Base-by-base conservation (phyloP, 2,797 vertebrate species). In the Serranus cabrilla region DNA sequence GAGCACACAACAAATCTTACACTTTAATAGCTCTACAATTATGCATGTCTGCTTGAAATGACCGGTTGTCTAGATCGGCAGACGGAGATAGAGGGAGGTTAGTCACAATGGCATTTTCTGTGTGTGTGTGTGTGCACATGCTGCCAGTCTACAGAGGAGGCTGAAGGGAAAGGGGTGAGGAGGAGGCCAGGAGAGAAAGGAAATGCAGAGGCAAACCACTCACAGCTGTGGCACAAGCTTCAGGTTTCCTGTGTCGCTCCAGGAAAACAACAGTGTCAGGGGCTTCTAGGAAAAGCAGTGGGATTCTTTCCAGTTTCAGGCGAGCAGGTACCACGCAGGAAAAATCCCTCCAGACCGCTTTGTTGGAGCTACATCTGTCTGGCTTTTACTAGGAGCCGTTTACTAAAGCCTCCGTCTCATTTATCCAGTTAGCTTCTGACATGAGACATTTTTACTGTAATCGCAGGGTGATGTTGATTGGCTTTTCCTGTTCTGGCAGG, bases 201-300 rank as follows among this genome's bases (percentile, higher is more conserved):
- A 89, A 92, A 92, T 85, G 89, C 87, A 76, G 67, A 82, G 71
- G 87, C 81, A 91, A 93, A 95, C 87, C 92, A 87, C 89, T 93
- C 87, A 67, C 90, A 95, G 93, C 93, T 94, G 92, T 90, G 87
- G 90, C 90, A 91, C 83, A 87, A 88, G 82, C 68, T 83, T 87
- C 82, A 82, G 86, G 91, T 93, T 94, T 94, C 93, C 91, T 92
- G 91, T 76, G 89, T 90, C 71, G 78, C 84, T 92, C 87, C 87
- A 89, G 91, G 91, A 93, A 93, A 93, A 87, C 83, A 89, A 89
- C 85, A 70, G 71, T 74, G 79, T 90, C 84, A 75, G 85, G 84
- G 78, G 82, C 88, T 93, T 94, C 91, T 85, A 93, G 90, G 90
- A 92, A 94, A 17, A 74, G 66, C 51, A 13, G 39, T 46, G 75